Evolutionary conservation across 30 jellyfish, hydroid and myxozoan species (phyloP), one percentile per base, ranked within the genome.

Genomic region (Aurelia sp.): DNA sequence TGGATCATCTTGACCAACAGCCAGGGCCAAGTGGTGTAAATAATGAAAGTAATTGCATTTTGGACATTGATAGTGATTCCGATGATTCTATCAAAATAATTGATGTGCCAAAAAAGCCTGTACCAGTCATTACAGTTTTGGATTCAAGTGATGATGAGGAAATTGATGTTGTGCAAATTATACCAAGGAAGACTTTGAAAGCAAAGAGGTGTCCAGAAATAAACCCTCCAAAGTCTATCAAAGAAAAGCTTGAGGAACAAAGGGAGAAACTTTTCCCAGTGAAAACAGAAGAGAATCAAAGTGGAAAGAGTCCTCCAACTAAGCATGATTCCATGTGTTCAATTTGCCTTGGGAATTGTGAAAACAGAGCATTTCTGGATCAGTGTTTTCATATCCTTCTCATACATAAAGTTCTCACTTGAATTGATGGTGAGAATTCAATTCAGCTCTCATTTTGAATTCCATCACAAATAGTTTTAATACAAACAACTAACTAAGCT

Each of bases 371-470:
- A 57, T 91, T 96, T 47, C 90, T 90, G 44, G 93, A 88, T 64
- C 76, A 82, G 35, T 96, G 99, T 67, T 96, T 88, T 82, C 99
- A 88, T 96, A 96, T 96, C 99, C 96, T 90, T 96, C 89, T 63
- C 24, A 30, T 5, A 44, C 9, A 44, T 44, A 40, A 40, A 40
- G 51, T 8, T 40, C 51, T 40, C 51, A 8, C 10, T 4, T 40
- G 51, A 40, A 40, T 5, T 40, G 51, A 1, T 40, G 7, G 33
- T 27, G 33, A 27, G 33, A 27, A 27, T 27, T 27, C 33, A 27
- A 27, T 27, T 27, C 33, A 27, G 33, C 2, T 27, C 33, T 27
- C 33, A 27, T 27, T 27, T 27, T 27, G 2, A 27, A 27, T 27
- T 2, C 33, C 33, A 27, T 2, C 33, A 1, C 33, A 27, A 27